Percentiles rank a stretch among this genome's conserved stretches.
Evolutionary conservation across 2,888 invertebrate species (phyloP).

Genomic region (Leistus spinibarbis): DNA sequence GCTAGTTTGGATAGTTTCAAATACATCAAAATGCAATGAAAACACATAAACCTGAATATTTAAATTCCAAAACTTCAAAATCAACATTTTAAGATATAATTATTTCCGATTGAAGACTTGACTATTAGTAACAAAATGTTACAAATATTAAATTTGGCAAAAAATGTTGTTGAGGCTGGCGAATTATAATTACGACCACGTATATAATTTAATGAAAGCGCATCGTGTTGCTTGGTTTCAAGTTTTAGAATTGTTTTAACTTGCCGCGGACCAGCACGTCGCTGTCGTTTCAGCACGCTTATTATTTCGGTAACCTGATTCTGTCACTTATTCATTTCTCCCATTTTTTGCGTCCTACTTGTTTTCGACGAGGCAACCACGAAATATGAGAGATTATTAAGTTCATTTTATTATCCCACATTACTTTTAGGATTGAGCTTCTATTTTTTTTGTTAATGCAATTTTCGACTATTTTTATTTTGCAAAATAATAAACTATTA

Average conservation of each 20-base stretch:
- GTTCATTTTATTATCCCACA: neutral
- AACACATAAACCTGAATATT: too few species aligned
- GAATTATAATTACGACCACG: conserved; percentile 28
- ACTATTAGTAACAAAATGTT: too few species aligned
- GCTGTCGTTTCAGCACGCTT: conserved; percentile 2
- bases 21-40: too few species aligned
- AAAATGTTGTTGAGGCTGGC: too few species aligned
- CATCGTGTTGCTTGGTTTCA: conserved; percentile 34
- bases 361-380: neutral
- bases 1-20: too few species aligned
- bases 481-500: too few species aligned
- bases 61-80: too few species aligned
- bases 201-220: conserved; percentile 35
- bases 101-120: too few species aligned
- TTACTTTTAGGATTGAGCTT: neutral
- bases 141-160: too few species aligned
- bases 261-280: neutral
- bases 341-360: neutral
- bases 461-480: too few species aligned
- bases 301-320: conserved; percentile 36
- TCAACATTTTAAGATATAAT: too few species aligned
- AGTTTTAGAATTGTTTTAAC: conserved; percentile 29
- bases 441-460: neutral
- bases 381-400: neutral
- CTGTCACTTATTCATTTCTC: neutral